Conservation (phyloP, 2,797 vertebrate species). For the Miichthys miiuy region DNA sequence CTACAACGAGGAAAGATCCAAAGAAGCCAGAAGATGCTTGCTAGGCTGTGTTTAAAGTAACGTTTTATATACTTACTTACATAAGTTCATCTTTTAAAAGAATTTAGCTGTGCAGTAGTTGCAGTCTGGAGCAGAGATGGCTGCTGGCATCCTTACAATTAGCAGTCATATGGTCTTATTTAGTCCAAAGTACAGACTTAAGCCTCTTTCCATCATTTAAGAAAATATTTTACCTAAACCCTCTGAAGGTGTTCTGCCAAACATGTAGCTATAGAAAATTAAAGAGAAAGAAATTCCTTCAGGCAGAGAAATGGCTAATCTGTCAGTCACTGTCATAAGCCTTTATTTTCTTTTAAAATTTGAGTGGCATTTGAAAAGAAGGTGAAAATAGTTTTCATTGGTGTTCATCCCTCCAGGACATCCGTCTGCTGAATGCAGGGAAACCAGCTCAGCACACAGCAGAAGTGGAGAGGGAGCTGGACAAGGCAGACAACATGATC, state of each 20-base stretch:
- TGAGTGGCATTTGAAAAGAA: background rate
- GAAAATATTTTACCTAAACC: background rate
- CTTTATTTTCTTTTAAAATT: slow-evolving; percentile 1
- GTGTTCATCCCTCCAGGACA: slow-evolving; percentile 81
- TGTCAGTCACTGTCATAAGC: slow-evolving; percentile 7
- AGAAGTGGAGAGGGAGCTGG: slow-evolving; percentile 90
- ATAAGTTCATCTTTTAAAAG: background rate
- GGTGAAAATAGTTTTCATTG: background rate
- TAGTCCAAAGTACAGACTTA: background rate
- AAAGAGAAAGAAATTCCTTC: background rate
- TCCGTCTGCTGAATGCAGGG: slow-evolving; percentile 88
- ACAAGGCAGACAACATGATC: slow-evolving; percentile 90
- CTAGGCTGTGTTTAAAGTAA: background rate
- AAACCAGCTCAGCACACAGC: slow-evolving; percentile 86
- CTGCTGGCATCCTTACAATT: background rate
- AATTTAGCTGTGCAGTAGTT: background rate
- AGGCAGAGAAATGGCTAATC: background rate
- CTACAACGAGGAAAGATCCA: background rate
- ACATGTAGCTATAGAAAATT: background rate
- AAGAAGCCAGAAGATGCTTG: background rate
- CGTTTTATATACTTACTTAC: too few relatives aligned
- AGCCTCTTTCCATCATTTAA: background rate
- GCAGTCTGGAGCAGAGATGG: background rate
- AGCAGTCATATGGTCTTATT: background rate
- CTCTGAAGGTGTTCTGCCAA: too few relatives aligned